Evolutionary conservation across 2,113 vertebrate genomes (phyloP), one percentile per base, ranked within the genome.

Genomic region (Hystrix cristata): DNA sequence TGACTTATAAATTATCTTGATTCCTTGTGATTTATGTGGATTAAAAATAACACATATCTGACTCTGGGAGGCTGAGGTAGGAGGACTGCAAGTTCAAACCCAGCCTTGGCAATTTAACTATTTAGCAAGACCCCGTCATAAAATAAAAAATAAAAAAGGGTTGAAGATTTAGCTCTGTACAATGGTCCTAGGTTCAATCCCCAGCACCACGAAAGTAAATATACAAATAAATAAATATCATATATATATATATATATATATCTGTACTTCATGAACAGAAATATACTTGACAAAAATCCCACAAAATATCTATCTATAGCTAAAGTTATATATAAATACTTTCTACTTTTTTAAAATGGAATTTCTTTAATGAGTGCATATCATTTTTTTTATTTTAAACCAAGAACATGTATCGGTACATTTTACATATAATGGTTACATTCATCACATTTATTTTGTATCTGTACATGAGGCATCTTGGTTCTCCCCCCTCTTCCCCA

Each of bases 241-340:
- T 38, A 38, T 76, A 29, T 79, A 51, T 1, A 4, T 64, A 38
- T 38, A 38, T 76, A 29, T 79, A 51, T 1, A 4, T 64, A 88
- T 82, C 21, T 71, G 65, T 89, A 64, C 19, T 34, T 83, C 72
- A 88, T 55, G 65, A 82, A 60, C 14, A 88, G 53, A 95, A 96
- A 51, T 55, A 89, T 71, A 93, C 11, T 90, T 95, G 90, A 76
- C 21, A 93, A 87, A 84, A 90, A 0, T 29, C 14, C 48, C 38
- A 69, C 5, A 53, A 95, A 92, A 91, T 74, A 87, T 55, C 18
- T 80, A 48, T 95, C 67, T 90, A 46, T 59, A 82, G n/a, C 55
- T 86, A 85, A 3, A 79, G 38, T 31, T 88, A 69, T 76, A 69
- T 91, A 80, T 91, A 83, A 92, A 83, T 8, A 88, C 21, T 84